A percentile compares a stretch with the other conserved stretches of the same genome.
These are phyloP conservation scores for Sphaeridia pumilis DNA, from an alignment of 2,888 invertebrate species.

Conservation along the genomic window DNA sequence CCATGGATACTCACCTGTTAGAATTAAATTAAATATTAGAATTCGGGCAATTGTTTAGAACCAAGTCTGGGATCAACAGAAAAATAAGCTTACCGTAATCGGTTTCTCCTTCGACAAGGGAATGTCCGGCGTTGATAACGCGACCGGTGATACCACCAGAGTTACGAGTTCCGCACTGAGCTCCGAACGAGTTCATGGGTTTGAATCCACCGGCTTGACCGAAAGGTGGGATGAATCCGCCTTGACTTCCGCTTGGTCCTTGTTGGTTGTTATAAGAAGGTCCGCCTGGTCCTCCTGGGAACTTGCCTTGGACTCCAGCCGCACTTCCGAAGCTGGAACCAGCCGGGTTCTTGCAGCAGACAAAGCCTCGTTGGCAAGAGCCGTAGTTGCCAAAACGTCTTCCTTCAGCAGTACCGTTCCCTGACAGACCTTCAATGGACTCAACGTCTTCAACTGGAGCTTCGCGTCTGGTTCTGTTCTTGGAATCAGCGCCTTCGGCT, in stretches of 20 bases:
- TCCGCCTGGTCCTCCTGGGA: constrained; percentile 11
- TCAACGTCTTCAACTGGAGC: constrained; percentile 11
- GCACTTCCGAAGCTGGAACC: constrained; percentile 2
- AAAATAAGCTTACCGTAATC: constrained; percentile 16
- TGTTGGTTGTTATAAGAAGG: constrained; percentile 1
- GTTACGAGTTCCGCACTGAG: constrained; percentile 70
- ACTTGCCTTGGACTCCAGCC: constrained; percentile 12
- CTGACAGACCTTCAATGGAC: background rate
- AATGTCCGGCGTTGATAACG: constrained; percentile 49
- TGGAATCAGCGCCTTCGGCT: background rate
- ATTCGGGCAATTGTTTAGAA: no score
- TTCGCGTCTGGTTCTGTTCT: constrained; percentile 17
- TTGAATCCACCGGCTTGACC: constrained; percentile 11
- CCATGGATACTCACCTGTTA: constrained; percentile 68
- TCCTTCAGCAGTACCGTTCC: constrained; percentile 20
- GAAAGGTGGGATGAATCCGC: constrained; percentile 1
- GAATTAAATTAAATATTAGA: background rate
- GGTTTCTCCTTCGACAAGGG: constrained; percentile 16
- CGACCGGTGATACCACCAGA: constrained; percentile 81
- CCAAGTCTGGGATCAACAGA: no score
- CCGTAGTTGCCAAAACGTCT: constrained; percentile 6
- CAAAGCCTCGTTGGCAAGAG: constrained; percentile 14
- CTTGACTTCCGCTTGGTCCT: background rate
- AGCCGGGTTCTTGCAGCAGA: constrained; percentile 28
- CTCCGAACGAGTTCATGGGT: constrained; percentile 8